Percentiles rank a stretch among this genome's conserved stretches.
Conservation (phyloP, 2,888 invertebrate species). For the Hirtodrosophila trivittata region DNA sequence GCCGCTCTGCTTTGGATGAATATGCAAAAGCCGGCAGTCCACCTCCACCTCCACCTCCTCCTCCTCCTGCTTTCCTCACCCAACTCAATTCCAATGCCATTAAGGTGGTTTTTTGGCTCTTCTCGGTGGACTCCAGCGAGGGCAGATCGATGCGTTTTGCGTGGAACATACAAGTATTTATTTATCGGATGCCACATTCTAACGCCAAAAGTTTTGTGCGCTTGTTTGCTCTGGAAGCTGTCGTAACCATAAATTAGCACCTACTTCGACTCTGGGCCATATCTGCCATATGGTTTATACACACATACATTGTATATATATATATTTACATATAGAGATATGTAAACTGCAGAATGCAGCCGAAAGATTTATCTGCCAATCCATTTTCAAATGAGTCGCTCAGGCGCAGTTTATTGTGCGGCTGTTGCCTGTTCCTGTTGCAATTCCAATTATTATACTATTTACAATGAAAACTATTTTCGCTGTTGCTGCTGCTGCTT, state of each 20-base stretch:
- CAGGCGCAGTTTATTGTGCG: constrained; percentile 31
- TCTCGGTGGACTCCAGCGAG: constrained; percentile 28
- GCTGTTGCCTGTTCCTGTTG: constrained; percentile 19
- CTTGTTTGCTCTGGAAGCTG: constrained; percentile 40
- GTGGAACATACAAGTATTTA: constrained; percentile 2
- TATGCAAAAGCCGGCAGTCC: no score
- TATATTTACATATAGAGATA: background rate
- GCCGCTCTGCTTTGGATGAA: constrained; percentile 35
- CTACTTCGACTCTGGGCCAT: constrained; percentile 52
- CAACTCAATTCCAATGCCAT: constrained; percentile 30
- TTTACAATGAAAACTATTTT: constrained; percentile 49
- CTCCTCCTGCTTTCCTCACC: no score
- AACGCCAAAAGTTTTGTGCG: constrained; percentile 53
- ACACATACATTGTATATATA: background rate
- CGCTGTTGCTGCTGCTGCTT: constrained; percentile 31
- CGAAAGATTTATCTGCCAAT: constrained; percentile 67
- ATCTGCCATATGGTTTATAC: constrained; percentile 63
- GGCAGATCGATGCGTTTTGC: constrained; percentile 23
- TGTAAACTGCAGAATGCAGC: constrained; percentile 60
- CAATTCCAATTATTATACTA: constrained; percentile 50
- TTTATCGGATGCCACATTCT: constrained; percentile 31
- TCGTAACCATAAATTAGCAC: constrained; percentile 71
- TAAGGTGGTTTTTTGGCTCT: constrained; percentile 46
- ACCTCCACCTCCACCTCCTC: no score
- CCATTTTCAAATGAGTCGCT: constrained; percentile 62